phyloP scores from a whole-genome alignment of 1,140 invertebrate species.

The Idris sp. region DNA sequence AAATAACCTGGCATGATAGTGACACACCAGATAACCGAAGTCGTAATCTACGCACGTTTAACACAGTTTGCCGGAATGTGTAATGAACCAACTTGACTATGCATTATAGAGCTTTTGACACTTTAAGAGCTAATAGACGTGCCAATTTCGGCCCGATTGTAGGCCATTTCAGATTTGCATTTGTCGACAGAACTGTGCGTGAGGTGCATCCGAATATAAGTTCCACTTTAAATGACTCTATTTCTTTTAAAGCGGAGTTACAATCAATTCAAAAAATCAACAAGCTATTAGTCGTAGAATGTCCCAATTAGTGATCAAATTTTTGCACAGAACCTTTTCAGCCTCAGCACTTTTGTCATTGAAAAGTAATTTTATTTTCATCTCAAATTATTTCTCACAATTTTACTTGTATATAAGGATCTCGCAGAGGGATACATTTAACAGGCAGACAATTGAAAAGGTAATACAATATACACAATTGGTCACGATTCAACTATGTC shows the following conservation, averaged over 20 bases:
- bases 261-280: no score
- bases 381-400: no score
- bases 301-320: no score
- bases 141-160: conserved; percentile 18
- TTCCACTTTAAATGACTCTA: not conserved
- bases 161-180: conserved; percentile 18
- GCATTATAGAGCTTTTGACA: conserved; percentile 11
- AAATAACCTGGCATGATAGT: conserved; percentile 77
- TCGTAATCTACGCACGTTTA: conserved; percentile 36
- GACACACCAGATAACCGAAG: conserved; percentile 54
- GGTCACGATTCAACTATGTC: conserved; percentile 30
- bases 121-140: conserved; percentile 27
- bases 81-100: conserved; percentile 25
- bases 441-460: conserved; percentile 17
- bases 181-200: conserved; percentile 11
- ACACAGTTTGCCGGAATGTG: conserved; percentile 17
- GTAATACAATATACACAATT: conserved; percentile 24
- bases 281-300: no score
- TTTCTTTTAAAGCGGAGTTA: no score
- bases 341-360: no score
- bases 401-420: no score
- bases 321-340: no score
- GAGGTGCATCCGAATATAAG: conserved; percentile 4
- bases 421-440: conserved; percentile 1
- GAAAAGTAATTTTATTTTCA: no score